phyloP scores from a whole-genome alignment of 1,140 invertebrate species.

The Philaenus spumarius region DNA sequence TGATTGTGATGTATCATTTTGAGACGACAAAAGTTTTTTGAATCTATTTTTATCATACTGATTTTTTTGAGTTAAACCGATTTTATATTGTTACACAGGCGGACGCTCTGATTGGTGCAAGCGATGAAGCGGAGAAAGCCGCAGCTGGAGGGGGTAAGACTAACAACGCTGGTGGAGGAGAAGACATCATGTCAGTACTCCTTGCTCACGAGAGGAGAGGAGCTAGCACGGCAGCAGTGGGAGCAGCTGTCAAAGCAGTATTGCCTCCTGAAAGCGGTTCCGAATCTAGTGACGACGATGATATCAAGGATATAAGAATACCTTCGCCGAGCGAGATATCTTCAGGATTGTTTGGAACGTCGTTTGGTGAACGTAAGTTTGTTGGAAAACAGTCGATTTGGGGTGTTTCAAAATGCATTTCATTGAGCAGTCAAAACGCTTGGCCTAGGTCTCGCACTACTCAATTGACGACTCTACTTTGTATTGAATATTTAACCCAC shows the following conservation, averaged over 20 bases:
- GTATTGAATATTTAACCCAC: too few species aligned
- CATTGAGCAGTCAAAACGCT: background rate
- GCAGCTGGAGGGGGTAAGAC: slow-evolving; percentile 37
- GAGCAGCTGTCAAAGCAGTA: slow-evolving; percentile 38
- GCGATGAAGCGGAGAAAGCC: slow-evolving; percentile 34
- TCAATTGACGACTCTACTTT: too few species aligned
- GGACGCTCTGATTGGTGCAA: slow-evolving; percentile 27
- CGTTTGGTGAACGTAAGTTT: background rate
- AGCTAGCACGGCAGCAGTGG: slow-evolving; percentile 32
- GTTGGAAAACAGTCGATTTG: slow-evolving; percentile 21
- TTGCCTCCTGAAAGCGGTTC: slow-evolving; percentile 52
- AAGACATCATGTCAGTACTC: slow-evolving; percentile 88
- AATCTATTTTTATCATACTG: too few species aligned
- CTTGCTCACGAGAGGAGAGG: slow-evolving; percentile 82
- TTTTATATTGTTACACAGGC: slow-evolving; percentile 25
- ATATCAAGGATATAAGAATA: slow-evolving; percentile 27
- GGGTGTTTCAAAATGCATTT: background rate
- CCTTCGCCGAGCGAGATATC: slow-evolving; percentile 41
- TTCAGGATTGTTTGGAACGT: too few species aligned
- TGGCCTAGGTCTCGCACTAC: too few species aligned
- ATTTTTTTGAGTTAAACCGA: too few species aligned
- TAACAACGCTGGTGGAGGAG: slow-evolving; percentile 48
- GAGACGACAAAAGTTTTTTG: too few species aligned
- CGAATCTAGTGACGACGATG: slow-evolving; percentile 71
- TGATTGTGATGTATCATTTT: too few species aligned